Conservation (phyloP, 2,797 vertebrate genomes). For the Enteromius argenteus region DNA sequence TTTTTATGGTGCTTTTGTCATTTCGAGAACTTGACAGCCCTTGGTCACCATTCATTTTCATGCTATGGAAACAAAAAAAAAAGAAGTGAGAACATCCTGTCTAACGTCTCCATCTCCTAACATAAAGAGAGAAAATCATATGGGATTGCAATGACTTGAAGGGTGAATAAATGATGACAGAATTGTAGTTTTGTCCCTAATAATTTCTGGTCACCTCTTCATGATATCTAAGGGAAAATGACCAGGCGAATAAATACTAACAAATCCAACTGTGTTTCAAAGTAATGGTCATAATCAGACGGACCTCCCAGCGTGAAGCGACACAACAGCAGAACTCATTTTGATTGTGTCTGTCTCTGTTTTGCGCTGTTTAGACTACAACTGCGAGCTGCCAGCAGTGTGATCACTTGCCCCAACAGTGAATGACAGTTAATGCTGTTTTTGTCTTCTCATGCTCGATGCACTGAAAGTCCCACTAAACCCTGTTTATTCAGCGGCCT, state of each 20-base stretch:
- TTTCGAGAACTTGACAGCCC: neutral
- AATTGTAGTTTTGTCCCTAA: neutral
- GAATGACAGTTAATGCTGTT: conserved; percentile 60
- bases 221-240: neutral
- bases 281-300: conserved; percentile 57
- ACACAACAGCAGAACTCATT: conserved; percentile 48
- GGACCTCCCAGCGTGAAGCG: conserved; percentile 57
- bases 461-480: conserved; percentile 56
- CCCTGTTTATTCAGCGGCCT: conserved; percentile 61
- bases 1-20: neutral
- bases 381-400: conserved; percentile 57
- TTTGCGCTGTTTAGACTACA: conserved; percentile 56
- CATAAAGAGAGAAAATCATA: neutral
- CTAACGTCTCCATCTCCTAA: neutral
- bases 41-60: neutral
- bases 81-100: neutral
- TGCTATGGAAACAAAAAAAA: neutral
- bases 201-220: neutral
- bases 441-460: conserved; percentile 54
- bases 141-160: neutral
- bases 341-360: conserved; percentile 53
- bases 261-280: conserved; percentile 37
- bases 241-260: conserved; percentile 19
- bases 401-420: conserved; percentile 56
- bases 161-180: neutral